phyloP scores from a whole-genome alignment of 2,888 invertebrate species.

The Heliothis peltigera region DNA sequence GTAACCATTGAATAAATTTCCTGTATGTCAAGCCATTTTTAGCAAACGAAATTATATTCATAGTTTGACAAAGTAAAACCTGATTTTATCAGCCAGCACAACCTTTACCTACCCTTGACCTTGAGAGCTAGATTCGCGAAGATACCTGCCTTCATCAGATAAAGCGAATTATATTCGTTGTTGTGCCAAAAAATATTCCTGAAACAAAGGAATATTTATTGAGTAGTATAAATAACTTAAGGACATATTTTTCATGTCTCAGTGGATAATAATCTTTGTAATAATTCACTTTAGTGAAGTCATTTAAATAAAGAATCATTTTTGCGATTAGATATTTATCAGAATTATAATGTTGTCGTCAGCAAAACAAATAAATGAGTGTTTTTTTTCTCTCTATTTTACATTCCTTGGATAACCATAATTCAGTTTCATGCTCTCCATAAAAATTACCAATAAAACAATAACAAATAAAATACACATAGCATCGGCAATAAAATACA shows the following conservation, averaged over 20 bases:
- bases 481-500: neutral
- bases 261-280: conserved; percentile 7
- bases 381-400: no score
- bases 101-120: conserved; percentile 37
- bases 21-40: conserved; percentile 50
- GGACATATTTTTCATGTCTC: conserved; percentile 33
- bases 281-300: conserved; percentile 3
- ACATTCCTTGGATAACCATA: no score
- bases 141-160: conserved; percentile 53
- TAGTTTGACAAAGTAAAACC: conserved; percentile 50
- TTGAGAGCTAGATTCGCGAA: conserved; percentile 51
- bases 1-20: conserved; percentile 63
- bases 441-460: no score
- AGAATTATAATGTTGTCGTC: no score
- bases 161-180: conserved; percentile 45
- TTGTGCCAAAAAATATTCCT: conserved; percentile 37
- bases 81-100: conserved; percentile 52
- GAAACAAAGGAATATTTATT: conserved; percentile 26
- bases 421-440: no score
- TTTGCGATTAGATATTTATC: no score
- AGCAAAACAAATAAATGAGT: no score
- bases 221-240: conserved; percentile 11
- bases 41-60: conserved; percentile 63
- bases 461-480: neutral
- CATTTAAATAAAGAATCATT: conserved; percentile 8